Evolutionary conservation across 1,140 invertebrate genomes (phyloP).

Genomic region (Sitobion miscanthi): DNA sequence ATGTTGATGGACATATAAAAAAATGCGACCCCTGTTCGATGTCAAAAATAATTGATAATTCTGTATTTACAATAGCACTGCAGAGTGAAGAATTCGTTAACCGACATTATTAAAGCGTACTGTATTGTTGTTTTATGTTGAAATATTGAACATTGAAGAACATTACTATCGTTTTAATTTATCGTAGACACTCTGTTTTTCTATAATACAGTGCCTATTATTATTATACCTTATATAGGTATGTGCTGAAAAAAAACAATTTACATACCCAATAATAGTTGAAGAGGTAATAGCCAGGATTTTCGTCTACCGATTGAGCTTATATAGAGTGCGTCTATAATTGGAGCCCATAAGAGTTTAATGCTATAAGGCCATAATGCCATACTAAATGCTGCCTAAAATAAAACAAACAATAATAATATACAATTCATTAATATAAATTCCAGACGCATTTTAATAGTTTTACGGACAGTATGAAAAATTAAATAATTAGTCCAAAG

Average conservation of each 20-base stretch:
- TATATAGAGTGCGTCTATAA: conserved; percentile 11
- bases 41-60: conserved; percentile 64
- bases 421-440: too few species aligned
- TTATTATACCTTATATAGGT: not conserved
- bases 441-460: too few species aligned
- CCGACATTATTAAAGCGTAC: not conserved
- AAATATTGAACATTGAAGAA: not conserved
- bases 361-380: not conserved
- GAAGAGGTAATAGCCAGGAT: not conserved
- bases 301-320: not conserved
- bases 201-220: not conserved
- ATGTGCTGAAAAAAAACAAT: not conserved
- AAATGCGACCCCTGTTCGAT: conserved; percentile 75
- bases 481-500: not conserved
- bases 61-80: not conserved
- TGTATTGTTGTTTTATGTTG: not conserved
- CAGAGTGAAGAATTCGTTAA: not conserved
- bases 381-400: not conserved
- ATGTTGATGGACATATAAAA: not conserved
- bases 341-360: not conserved
- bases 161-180: not conserved
- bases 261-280: conserved; percentile 8
- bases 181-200: not conserved
- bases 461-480: not conserved
- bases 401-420: not conserved